These are phyloP conservation scores for Bagarius yarrelli DNA, from an alignment of 2,113 vertebrate genomes.

Conservation along the genomic window DNA sequence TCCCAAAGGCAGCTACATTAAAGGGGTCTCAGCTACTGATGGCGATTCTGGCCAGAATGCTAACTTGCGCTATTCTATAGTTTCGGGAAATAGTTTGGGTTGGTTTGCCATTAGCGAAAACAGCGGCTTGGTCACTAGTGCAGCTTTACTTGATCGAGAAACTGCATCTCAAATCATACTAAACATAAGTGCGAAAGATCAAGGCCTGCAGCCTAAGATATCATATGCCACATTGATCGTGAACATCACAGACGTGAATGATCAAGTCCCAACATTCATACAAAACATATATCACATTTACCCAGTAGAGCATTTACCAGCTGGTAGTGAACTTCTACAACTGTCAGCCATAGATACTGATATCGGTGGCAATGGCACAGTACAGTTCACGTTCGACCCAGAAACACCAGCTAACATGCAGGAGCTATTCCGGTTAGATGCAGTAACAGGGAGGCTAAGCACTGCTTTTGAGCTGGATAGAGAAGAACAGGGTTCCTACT, in stretches of 20 bases:
- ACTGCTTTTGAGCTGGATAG: constrained; percentile 81
- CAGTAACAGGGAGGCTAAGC: constrained; percentile 79
- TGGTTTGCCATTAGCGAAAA: constrained; percentile 96
- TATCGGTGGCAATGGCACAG: constrained; percentile 89
- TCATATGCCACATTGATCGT: constrained; percentile 89
- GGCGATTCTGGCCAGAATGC: constrained; percentile 95
- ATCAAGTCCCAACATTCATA: constrained; percentile 84
- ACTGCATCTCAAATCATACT: constrained; percentile 83
- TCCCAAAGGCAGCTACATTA: constrained; percentile 90
- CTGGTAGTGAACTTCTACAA: constrained; percentile 82
- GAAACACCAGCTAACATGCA: constrained; percentile 73
- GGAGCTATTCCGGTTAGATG: constrained; percentile 83
- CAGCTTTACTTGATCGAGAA: constrained; percentile 81
- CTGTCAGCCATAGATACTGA: constrained; percentile 87
- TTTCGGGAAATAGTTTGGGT: constrained; percentile 90
- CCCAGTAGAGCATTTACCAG: constrained; percentile 80
- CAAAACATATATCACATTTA: constrained; percentile 78
- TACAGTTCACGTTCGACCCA: constrained; percentile 83
- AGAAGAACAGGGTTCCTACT: constrained; percentile 81
- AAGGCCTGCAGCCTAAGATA: constrained; percentile 90
- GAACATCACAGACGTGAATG: constrained; percentile 89
- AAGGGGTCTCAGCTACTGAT: constrained; percentile 91
- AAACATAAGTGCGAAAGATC: constrained; percentile 94
- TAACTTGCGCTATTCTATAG: constrained; percentile 91
- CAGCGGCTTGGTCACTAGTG: constrained; percentile 91